Base-by-base conservation (phyloP, 2,888 invertebrate species). In the Plusia festucae region DNA sequence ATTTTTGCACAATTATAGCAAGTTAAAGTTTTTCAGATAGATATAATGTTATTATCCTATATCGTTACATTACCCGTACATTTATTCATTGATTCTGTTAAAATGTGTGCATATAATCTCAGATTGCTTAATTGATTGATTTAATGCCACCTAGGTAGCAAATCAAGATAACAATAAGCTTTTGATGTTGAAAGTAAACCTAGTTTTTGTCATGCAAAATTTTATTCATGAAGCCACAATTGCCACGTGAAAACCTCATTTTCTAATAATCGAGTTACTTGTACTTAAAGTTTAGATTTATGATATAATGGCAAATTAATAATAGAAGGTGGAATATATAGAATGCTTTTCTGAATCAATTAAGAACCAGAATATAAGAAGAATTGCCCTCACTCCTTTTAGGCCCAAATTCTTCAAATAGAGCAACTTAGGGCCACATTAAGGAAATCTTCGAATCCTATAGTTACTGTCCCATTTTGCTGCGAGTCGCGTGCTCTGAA, bases 371-470 rank as follows among this genome's bases (percentile, higher is more conserved):
- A 40, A n/a, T 24, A 52, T 55, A 8, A 40, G 52, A 51, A 24
- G 1, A 52, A 49, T 60, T 73, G 59, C 9, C 56, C 53, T 27
- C 51, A 51, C 61, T 60, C 46, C 51, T 54, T 49, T 32, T 16
- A 8, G 22, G 18, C 11, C 0, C 20, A n/a, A 13, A 57, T 44
- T 30, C 16, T 70, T 87, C 86, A 96, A 76, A 96, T 90, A 61
- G 97, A 97, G 88, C 97, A 97, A 83, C 96, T 97, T 53, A 99
- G 96, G 34, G 98, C 98, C 79, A 99, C 96, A 70, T 96, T 96
- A 54, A 99, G 94, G 85, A 99, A 99, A 86, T 99, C 99, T 95
- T 99, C 99, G 87, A 99, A 99, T 27, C 95, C 97, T 85, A 99
- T 97, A 1, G 97, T 97, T 60, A 99, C 98, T 8, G 96, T 95